Evolutionary conservation across 2,888 invertebrate species (phyloP).

Genomic region (Drosophila merina): DNA sequence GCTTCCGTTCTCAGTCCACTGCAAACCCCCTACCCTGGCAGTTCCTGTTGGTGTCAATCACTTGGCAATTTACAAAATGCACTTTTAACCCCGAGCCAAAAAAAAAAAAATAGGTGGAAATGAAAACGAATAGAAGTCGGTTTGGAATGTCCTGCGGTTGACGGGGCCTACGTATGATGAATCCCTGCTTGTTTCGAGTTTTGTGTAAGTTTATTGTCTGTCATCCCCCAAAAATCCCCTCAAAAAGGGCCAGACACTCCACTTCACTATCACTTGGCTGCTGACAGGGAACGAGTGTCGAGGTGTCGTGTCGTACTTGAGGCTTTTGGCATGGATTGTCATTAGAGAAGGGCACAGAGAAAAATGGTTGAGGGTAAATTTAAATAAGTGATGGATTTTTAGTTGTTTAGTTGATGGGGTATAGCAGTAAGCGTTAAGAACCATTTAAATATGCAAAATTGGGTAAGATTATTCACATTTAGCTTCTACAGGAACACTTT

Average conservation of each 20-base stretch:
- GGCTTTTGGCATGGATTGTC: slow-evolving; percentile 33
- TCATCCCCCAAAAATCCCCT: slow-evolving; percentile 1
- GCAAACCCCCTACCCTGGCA: background rate
- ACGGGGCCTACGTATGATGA: slow-evolving; percentile 58
- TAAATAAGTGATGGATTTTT: background rate
- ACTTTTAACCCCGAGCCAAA: slow-evolving; percentile 53
- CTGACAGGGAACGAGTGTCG: slow-evolving; percentile 63
- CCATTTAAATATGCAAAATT: too few relatives aligned
- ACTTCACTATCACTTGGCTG: slow-evolving; percentile 74
- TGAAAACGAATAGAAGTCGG: slow-evolving; percentile 35
- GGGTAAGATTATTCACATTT: too few relatives aligned
- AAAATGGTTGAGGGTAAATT: background rate
- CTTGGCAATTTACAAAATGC: slow-evolving; percentile 77
- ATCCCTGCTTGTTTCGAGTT: slow-evolving; percentile 43
- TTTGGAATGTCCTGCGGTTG: slow-evolving; percentile 33
- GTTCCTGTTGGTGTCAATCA: slow-evolving; percentile 71
- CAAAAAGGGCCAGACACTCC: slow-evolving; percentile 38
- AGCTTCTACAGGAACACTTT: too few relatives aligned
- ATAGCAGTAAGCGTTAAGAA: too few relatives aligned
- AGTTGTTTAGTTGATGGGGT: background rate
- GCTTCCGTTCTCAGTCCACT: background rate
- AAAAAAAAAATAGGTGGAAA: slow-evolving; percentile 22
- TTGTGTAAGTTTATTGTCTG: slow-evolving; percentile 65
- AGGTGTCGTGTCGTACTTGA: slow-evolving; percentile 53
- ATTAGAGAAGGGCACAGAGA: background rate